phyloP scores from a whole-genome alignment of 2,113 vertebrate species.

The Ageneiosus marmoratus region DNA sequence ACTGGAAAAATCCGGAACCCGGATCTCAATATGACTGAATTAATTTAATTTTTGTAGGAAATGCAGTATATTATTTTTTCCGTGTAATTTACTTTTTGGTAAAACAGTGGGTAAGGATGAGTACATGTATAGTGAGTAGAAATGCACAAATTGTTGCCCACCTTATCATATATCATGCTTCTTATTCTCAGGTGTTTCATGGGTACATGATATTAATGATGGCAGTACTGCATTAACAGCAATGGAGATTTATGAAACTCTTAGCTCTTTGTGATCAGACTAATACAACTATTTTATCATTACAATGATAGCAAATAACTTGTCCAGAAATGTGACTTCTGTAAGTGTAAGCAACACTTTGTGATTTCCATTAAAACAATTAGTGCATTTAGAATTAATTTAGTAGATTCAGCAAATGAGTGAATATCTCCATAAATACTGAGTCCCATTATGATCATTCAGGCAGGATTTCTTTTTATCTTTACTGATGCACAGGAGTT shows the following conservation, averaged over 20 bases:
- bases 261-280: slow-evolving; percentile 40
- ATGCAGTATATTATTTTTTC: slow-evolving; percentile 13
- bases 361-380: slow-evolving; percentile 15
- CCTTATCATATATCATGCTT: slow-evolving; percentile 33
- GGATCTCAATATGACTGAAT: slow-evolving; percentile 26
- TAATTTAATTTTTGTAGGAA: slow-evolving; percentile 41
- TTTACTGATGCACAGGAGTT: slow-evolving; percentile 24
- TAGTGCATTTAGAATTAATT: slow-evolving; percentile 49
- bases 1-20: slow-evolving; percentile 38
- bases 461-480: not conserved
- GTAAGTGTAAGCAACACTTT: slow-evolving; percentile 36
- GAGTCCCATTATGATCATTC: slow-evolving; percentile 16
- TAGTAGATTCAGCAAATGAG: slow-evolving; percentile 12
- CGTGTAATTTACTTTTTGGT: slow-evolving; percentile 16
- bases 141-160: slow-evolving; percentile 29
- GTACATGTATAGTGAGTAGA: slow-evolving; percentile 26
- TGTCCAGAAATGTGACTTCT: slow-evolving; percentile 45
- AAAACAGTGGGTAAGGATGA: slow-evolving; percentile 30
- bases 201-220: slow-evolving; percentile 30
- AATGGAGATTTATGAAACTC: slow-evolving; percentile 12
- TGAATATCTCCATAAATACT: not conserved
- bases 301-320: slow-evolving; percentile 38
- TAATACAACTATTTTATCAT: slow-evolving; percentile 39
- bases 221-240: slow-evolving; percentile 24
- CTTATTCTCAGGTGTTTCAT: slow-evolving; percentile 53